phyloP scores from a whole-genome alignment of 2,888 invertebrate species.

The Eupithecia subfuscata region DNA sequence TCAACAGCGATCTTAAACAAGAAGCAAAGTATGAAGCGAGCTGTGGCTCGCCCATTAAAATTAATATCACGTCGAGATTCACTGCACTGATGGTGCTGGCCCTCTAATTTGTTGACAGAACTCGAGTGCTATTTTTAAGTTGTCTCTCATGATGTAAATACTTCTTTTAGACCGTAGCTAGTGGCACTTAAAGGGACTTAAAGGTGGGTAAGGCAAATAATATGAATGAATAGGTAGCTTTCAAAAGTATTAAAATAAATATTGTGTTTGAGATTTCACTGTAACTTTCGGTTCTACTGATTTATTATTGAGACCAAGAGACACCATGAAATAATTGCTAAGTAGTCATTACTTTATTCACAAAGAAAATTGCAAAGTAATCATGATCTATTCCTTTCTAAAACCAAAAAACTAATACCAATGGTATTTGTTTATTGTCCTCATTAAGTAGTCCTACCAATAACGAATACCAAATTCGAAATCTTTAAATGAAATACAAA shows the following conservation, averaged over 20 bases:
- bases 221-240: slow-evolving; percentile 3
- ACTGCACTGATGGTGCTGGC: slow-evolving; percentile 37
- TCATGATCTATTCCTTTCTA: too few species aligned
- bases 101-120: slow-evolving; percentile 62
- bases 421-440: too few species aligned
- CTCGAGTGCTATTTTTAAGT: slow-evolving; percentile 36
- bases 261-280: neutral
- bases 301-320: neutral
- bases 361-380: too few species aligned
- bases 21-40: neutral
- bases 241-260: slow-evolving; percentile 1
- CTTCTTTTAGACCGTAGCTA: slow-evolving; percentile 6
- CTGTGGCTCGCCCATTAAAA: slow-evolving; percentile 39
- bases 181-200: slow-evolving; percentile 8
- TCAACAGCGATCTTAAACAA: slow-evolving; percentile 20
- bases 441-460: too few species aligned
- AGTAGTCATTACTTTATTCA: neutral
- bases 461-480: too few species aligned
- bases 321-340: neutral
- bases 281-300: slow-evolving; percentile 1
- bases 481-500: too few species aligned
- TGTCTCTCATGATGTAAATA: slow-evolving; percentile 26
- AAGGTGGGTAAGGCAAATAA: neutral
- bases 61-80: slow-evolving; percentile 41
- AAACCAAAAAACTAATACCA: too few species aligned